Evolutionary conservation across 2,113 vertebrate genomes (phyloP), one percentile per base, ranked within the genome.

Genomic region (Psilopsiagon aymara): DNA sequence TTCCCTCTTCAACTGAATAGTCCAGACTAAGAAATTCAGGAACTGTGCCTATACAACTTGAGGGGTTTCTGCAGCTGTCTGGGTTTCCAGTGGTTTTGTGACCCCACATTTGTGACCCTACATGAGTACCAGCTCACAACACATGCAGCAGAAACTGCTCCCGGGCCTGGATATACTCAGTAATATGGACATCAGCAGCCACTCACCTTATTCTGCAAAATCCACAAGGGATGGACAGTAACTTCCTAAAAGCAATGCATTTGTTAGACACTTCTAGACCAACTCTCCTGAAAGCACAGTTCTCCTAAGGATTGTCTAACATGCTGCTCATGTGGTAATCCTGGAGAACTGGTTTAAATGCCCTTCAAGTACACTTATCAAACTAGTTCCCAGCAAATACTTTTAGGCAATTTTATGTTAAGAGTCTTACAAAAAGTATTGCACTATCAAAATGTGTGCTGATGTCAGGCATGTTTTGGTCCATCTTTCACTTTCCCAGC

Each of bases 41-140:
- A 91, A 69, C 9, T 6, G 2, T 19, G 12, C 6, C 20, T 21
- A 44, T 3, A 64, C 7, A 69, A 87, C 57, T 0, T n/a, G 21
- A 76, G 43, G 13, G 21, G 55, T 86, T 86, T 85, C 44, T 73
- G 35, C 24, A 85, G 44, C 27, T 79, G 4, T 35, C 53, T 80
- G 41, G 52, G 60, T 73, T 91, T 47, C 29, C 59, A 77, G 53
- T 71, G 29, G 15, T 23, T 75, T 68, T 79, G 35, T 37, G 35
- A 37, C 35, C 35, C 35, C 35, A 37, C 35, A 37, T 37, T 39
- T 39, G 43, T 41, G n/a, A 75, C 37, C 7, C 28, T n/a, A 1
- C 0, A 0, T 6, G 82, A 80, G 4, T 13, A 37, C 14, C 3
- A 1, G 3, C 37, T 66, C 63, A 64, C 31, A 57, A 17, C 2